Percentiles rank a stretch among this genome's conserved stretches.
phyloP scores from a whole-genome alignment of 2,113 vertebrate species.

The Erpornis zantholeuca region DNA sequence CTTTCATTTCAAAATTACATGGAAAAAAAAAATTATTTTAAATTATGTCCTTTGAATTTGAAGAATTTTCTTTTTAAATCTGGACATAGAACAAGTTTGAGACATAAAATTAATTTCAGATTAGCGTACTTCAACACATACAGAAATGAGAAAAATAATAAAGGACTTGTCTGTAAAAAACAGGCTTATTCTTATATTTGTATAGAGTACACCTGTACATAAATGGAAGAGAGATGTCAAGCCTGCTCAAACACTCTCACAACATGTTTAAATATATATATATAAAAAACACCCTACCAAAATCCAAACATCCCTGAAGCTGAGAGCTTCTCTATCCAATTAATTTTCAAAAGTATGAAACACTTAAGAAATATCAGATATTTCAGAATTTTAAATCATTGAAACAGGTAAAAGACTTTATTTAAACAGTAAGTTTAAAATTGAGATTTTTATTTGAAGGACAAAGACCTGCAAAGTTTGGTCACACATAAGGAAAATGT shows the following conservation, averaged over 20 bases:
- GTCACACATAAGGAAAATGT: not conserved
- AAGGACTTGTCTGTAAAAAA: not conserved
- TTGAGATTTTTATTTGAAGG: not conserved
- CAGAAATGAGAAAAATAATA: not conserved
- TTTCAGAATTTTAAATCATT: not conserved
- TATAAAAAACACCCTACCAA: not conserved
- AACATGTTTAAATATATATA: not conserved
- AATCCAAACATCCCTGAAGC: not conserved
- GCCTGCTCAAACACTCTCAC: not conserved
- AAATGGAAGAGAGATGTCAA: not conserved
- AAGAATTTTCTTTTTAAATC: not conserved
- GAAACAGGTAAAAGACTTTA: not conserved
- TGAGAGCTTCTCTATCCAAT: not conserved
- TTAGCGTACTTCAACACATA: not conserved
- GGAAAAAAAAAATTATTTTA: not conserved
- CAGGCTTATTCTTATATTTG: not conserved
- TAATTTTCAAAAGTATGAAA: not conserved
- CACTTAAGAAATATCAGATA: not conserved
- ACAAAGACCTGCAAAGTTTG: not conserved
- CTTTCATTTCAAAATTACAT: rapidly evolving
- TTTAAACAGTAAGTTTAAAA: not conserved
- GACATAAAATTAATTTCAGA: not conserved
- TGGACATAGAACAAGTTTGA: not conserved
- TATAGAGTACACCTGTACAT: not conserved
- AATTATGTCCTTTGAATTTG: not conserved